Base-by-base conservation (phyloP, 2,113 vertebrate genomes). In the Colinus virginianus region DNA sequence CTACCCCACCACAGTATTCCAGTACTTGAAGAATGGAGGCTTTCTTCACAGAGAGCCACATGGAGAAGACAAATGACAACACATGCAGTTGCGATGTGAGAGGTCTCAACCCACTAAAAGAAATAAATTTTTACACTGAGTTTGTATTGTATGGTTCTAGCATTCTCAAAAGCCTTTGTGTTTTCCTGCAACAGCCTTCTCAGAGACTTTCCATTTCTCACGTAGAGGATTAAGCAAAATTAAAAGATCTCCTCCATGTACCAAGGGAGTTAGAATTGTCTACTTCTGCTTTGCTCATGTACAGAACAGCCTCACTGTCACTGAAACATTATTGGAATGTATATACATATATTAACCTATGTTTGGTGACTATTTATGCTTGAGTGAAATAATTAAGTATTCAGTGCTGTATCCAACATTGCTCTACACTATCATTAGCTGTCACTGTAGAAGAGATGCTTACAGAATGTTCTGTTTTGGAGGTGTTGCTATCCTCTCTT, bases 361-460 rank as follows among this genome's bases (percentile, higher is more conserved):
- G 0, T 46, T 64, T 87, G 58, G 23, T 38, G 23, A 5, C 15
- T 58, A 18, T 78, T 69, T 2, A 1, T 59, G 18, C 9, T 49
- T 74, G 18, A 85, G 63, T 70, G 64, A 63, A 51, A 19, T 11
- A 89, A 64, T 72, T 76, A 79, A 72, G 36, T 81, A 90, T 82
- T 82, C 67, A 49, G 3, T 69, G 16, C 6, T 10, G 19, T 9
- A 77, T 32, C 23, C 10, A 48, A 25, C 7, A 34, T 38, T 64
- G 19, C 10, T 59, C 28, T 63, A 36, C 4, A 38, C 28, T 53
- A 30, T 61, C 9, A 43, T 69, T 87, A 87, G 59, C 40, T 87
- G 14, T 70, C 55, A 61, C 45, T 59, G 53, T 20, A 55, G 59
- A 86, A 63, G 23, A 88, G 3, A 67, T 38, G 32, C 11, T 6